phyloP scores from a whole-genome alignment of 1,140 invertebrate genomes.

The Drosophila ercepeae region DNA sequence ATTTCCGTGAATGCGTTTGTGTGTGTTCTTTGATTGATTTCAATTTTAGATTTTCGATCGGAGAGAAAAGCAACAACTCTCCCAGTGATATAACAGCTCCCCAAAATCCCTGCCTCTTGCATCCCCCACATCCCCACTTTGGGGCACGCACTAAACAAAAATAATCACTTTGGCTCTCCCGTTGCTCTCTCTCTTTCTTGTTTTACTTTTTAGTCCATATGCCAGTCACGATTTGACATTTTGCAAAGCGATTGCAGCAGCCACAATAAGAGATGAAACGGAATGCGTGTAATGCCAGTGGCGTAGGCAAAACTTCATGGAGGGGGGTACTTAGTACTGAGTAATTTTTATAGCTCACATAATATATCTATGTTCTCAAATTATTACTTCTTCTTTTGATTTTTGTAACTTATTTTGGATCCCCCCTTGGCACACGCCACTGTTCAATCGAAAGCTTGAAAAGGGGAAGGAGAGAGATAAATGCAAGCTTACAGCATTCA shows the following conservation, averaged over 20 bases:
- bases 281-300: not conserved
- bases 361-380: no score
- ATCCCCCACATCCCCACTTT: not conserved
- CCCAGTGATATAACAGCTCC: constrained; percentile 57
- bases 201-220: constrained; percentile 11
- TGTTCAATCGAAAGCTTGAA: not conserved
- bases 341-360: not conserved
- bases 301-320: not conserved
- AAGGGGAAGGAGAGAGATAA: not conserved
- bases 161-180: constrained; percentile 14
- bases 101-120: not conserved
- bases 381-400: not conserved
- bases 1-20: not conserved
- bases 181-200: not conserved
- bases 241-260: constrained; percentile 16
- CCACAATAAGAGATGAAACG: not conserved
- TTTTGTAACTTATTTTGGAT: not conserved
- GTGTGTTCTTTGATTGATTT: constrained; percentile 48
- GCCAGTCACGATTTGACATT: constrained; percentile 40
- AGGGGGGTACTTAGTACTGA: not conserved
- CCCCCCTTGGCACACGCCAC: not conserved
- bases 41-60: constrained; percentile 42
- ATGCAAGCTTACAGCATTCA: constrained; percentile 12
- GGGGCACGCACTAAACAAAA: constrained; percentile 32
- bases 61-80: constrained; percentile 21